These are phyloP conservation scores for Podargus strigoides DNA, from an alignment of 2,797 vertebrate genomes.

Conservation along the genomic window DNA sequence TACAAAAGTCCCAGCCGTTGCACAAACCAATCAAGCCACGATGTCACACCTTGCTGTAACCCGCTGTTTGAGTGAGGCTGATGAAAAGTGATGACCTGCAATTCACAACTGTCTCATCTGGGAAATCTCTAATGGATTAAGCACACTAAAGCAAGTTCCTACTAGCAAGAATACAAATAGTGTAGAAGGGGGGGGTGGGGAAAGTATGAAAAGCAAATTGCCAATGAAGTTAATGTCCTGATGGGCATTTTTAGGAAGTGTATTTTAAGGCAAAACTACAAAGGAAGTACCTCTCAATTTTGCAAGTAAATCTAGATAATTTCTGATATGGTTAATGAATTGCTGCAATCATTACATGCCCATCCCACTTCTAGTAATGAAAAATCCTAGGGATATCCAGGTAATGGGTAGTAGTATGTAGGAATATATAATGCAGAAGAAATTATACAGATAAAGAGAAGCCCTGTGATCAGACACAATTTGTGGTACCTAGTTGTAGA, in stretches of 20 bases:
- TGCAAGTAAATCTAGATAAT: not conserved
- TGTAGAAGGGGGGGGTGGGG: fast-evolving
- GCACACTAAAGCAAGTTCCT: not conserved
- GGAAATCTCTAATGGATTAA: not conserved
- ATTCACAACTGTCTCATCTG: not conserved
- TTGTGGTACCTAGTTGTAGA: not conserved
- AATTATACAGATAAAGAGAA: not conserved
- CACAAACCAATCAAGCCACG: not conserved
- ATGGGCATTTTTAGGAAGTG: not conserved
- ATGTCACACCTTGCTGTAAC: not conserved
- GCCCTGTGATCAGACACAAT: not conserved
- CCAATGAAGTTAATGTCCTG: not conserved
- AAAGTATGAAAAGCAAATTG: not conserved
- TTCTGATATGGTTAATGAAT: not conserved
- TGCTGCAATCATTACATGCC: not conserved
- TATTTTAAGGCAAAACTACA: not conserved
- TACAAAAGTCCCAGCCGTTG: not conserved
- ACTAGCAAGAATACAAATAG: not conserved
- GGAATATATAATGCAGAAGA: not conserved
- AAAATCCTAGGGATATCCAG: not conserved
- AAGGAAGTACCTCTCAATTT: not conserved
- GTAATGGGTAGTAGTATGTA: not conserved
- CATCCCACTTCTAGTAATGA: not conserved
- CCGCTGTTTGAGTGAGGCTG: not conserved
- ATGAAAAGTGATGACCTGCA: fast-evolving